Evolutionary conservation across 2,888 invertebrate species (phyloP), one percentile per base, ranked within the genome.

Genomic region (Luperina testacea): DNA sequence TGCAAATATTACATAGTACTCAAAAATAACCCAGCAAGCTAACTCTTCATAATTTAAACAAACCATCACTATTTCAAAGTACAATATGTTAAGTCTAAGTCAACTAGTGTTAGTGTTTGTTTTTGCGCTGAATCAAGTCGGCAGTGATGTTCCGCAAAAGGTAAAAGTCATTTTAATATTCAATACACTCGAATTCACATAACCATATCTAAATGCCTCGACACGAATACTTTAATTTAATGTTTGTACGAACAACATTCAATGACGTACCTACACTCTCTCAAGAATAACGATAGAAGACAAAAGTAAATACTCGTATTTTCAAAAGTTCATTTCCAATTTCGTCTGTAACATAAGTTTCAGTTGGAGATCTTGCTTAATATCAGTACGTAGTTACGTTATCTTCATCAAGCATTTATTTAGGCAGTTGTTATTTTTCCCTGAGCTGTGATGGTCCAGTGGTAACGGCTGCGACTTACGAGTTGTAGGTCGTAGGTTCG

Each of bases 61-160:
- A 67, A 75, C 32, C 42, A 67, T 67, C 38, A 24, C 13, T 13
- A 13, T 70, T 61, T 24, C 1, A 57, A 61, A 76, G 27, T 67
- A 72, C 53, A 74, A 85, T 57, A 81, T 89, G 88, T 79, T 74
- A 51, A 68, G 69, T n/a, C 20, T 88, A 70, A 71, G 15, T 80
- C 79, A 89, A 82, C 72, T 89, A 57, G 78, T 91, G 42, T 51
- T 92, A n/a, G 65, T 91, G 64, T 75, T 92, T 27, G 53, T 89
- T 78, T 83, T 91, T 64, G 79, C 85, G 61, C 70, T 83, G 45
- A 87, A 84, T 59, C 78, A 80, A n/a, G 77, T 78, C 20, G 80
- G 63, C n/a, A 77, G 77, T 75, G 83, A 88, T 76, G 75, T 72
- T 6, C 83, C 90, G 13, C 78, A 87, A 77, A 91, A 92, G 92